phyloP scores from a whole-genome alignment of 2,888 invertebrate genomes.

The Piscicola geometra region DNA sequence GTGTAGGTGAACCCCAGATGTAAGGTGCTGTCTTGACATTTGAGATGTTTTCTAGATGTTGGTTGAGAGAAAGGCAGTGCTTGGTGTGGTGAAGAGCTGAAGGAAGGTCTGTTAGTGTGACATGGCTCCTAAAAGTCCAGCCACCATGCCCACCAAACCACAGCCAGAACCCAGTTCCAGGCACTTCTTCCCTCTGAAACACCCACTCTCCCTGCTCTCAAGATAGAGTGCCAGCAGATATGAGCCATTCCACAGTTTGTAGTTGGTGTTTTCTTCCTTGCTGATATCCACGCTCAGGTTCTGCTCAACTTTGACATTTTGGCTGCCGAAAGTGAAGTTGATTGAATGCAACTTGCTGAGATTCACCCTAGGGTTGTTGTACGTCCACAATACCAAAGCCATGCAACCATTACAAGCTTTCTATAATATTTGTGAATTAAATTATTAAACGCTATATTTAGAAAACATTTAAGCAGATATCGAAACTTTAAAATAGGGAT shows the following conservation, averaged over 20 bases:
- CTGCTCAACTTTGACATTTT: slow-evolving; percentile 39
- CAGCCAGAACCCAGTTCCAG: slow-evolving; percentile 44
- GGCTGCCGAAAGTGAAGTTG: slow-evolving; percentile 38
- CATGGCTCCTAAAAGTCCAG: slow-evolving; percentile 40
- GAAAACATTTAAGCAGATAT: too few relatives aligned
- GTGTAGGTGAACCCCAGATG: slow-evolving; percentile 31
- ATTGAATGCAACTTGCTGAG: slow-evolving; percentile 1
- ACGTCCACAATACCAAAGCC: slow-evolving; percentile 44
- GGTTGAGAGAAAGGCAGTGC: slow-evolving; percentile 34
- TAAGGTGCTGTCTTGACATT: slow-evolving; percentile 14
- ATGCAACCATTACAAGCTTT: slow-evolving; percentile 20
- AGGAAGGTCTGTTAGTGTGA: slow-evolving; percentile 41
- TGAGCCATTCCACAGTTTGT: slow-evolving; percentile 44
- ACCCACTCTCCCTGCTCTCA: slow-evolving; percentile 32
- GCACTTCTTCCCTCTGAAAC: slow-evolving; percentile 38
- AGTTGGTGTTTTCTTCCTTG: slow-evolving; percentile 39
- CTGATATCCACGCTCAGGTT: slow-evolving; percentile 37
- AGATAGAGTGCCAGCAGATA: slow-evolving; percentile 42
- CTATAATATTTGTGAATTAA: background rate
- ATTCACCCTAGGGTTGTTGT: slow-evolving; percentile 42
- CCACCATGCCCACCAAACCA: slow-evolving; percentile 43
- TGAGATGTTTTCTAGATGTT: background rate
- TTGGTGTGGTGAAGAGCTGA: slow-evolving; percentile 37
- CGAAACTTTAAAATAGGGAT: too few relatives aligned
- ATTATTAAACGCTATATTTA: too few relatives aligned